phyloP scores from a whole-genome alignment of 2,113 vertebrate species.

The Apodemus sylvaticus region DNA sequence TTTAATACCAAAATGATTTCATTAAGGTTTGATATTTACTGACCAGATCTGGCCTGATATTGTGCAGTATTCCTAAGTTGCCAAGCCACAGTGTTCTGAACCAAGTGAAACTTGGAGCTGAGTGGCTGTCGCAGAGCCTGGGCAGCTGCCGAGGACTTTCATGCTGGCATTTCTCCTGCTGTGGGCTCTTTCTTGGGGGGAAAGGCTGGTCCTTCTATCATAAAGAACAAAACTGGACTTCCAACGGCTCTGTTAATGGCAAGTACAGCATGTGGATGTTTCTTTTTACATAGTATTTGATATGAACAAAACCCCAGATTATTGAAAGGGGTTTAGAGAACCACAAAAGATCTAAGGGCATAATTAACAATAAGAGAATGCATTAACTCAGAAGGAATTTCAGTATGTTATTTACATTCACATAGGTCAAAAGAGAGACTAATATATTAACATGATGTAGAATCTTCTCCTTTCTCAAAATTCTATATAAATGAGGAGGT shows the following conservation, averaged over 20 bases:
- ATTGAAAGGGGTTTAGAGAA: slow-evolving; percentile 3
- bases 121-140: not conserved
- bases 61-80: not conserved
- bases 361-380: slow-evolving; percentile 17
- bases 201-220: not conserved
- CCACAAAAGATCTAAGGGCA: not conserved
- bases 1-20: not conserved
- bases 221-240: not conserved
- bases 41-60: not conserved
- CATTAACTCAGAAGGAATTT: not conserved
- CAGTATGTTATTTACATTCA: not conserved
- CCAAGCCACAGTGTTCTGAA: not conserved
- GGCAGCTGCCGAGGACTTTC: not conserved
- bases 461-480: not conserved
- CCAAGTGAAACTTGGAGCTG: not conserved
- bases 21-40: slow-evolving; percentile 11
- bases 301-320: not conserved
- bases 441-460: not conserved
- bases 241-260: not conserved
- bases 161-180: not conserved
- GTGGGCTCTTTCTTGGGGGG: not conserved
- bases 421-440: not conserved
- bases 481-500: not conserved
- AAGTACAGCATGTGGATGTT: not conserved
- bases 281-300: not conserved